These are phyloP conservation scores for Pyralis farinalis DNA, from an alignment of 2,888 invertebrate species.

Conservation along the genomic window DNA sequence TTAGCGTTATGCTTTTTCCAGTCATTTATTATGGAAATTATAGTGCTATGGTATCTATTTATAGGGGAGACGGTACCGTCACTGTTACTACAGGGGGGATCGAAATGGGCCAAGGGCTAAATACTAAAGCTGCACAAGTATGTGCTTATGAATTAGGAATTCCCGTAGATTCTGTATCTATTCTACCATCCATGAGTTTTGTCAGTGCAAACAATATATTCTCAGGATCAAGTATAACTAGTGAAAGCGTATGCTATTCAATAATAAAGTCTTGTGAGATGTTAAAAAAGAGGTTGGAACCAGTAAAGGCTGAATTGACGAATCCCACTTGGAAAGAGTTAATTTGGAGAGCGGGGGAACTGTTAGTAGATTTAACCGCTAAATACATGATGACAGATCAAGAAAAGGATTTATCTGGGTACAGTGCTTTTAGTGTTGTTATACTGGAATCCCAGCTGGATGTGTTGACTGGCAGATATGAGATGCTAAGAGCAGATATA, in stretches of 20 bases:
- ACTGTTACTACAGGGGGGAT: constrained; percentile 85
- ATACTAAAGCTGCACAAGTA: constrained; percentile 90
- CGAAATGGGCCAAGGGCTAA: constrained; percentile 90
- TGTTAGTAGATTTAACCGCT: constrained; percentile 81
- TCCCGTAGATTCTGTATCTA: constrained; percentile 79
- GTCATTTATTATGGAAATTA: constrained; percentile 78
- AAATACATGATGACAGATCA: constrained; percentile 80
- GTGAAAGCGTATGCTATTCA: constrained; percentile 81
- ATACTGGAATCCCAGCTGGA: constrained; percentile 86
- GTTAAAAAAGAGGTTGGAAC: constrained; percentile 78
- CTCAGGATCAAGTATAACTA: constrained; percentile 85
- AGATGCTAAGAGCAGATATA: constrained; percentile 82
- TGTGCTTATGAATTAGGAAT: constrained; percentile 87
- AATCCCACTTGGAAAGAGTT: constrained; percentile 82
- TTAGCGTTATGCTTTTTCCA: constrained; percentile 85
- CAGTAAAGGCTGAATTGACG: constrained; percentile 67
- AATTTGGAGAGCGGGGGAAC: constrained; percentile 72
- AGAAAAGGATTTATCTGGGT: constrained; percentile 70
- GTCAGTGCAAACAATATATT: constrained; percentile 81
- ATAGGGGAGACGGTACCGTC: constrained; percentile 85
- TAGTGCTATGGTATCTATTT: constrained; percentile 83
- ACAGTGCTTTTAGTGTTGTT: constrained; percentile 81
- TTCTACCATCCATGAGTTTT: constrained; percentile 82
- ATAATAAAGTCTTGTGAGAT: constrained; percentile 82
- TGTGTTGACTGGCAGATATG: constrained; percentile 84